These are phyloP conservation scores for Eudemis profundana DNA, from an alignment of 2,888 invertebrate species.

Conservation along the genomic window DNA sequence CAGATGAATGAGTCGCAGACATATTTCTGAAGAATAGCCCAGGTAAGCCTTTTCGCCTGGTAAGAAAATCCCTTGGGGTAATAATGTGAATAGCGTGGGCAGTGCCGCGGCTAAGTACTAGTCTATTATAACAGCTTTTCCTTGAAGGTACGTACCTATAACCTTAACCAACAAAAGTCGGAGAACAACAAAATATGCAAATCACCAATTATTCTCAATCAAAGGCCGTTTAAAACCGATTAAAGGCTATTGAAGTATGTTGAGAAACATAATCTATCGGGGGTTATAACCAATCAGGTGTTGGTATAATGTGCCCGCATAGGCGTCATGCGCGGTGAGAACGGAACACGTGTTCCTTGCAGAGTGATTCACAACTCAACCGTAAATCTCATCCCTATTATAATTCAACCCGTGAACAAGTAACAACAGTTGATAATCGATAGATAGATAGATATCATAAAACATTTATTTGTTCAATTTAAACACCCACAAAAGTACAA, in stretches of 20 bases:
- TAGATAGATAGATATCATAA: too few species aligned
- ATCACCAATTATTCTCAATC: slow-evolving; percentile 27
- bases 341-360: slow-evolving; percentile 68
- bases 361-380: too few species aligned
- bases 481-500: too few species aligned
- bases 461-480: too few species aligned
- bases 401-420: not conserved
- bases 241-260: slow-evolving; percentile 30
- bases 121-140: not conserved
- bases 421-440: too few species aligned
- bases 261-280: slow-evolving; percentile 41
- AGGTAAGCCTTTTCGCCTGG: too few species aligned
- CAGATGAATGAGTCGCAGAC: too few species aligned
- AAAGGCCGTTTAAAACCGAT: slow-evolving; percentile 28
- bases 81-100: too few species aligned
- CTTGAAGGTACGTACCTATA: not conserved
- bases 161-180: slow-evolving; percentile 10
- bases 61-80: too few species aligned
- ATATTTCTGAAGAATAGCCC: too few species aligned
- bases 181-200: slow-evolving; percentile 30
- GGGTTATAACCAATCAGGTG: slow-evolving; percentile 45
- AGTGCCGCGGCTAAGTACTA: too few species aligned
- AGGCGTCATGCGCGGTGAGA: slow-evolving; percentile 49
- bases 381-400: not conserved
- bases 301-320: slow-evolving; percentile 74